Evolutionary conservation across 2,113 vertebrate species (phyloP), one percentile per base, ranked within the genome.

Genomic region (Perccottus glenii): DNA sequence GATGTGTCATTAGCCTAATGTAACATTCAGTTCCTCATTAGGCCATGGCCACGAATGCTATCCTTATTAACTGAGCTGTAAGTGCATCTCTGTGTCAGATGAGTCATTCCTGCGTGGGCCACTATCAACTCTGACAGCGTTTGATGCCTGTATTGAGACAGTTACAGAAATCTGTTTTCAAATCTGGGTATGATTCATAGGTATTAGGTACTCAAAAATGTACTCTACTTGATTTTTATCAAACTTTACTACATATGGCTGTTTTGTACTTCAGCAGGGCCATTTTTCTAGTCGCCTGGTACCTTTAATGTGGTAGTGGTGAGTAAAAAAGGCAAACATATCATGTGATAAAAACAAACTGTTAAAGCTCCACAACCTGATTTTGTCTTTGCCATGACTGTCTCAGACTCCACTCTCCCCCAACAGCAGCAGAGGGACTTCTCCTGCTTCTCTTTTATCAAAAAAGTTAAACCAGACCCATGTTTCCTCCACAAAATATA

Each of bases 1-100:
- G n/a, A 67, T 74, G 66, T 74, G 59, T 75, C 66, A 67, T 80
- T 74, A 80, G 61, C 56, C 47, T 69, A 64, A 86, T 67, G 52
- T 50, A 50, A 67, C 64, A 75, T 83, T 80, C 80, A 56, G 58
- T 57, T 58, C 32, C 61, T 81, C 79, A 77, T 86, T 71, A 78
- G 67, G 62, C 35, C 27, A 58, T 48, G 59, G 70, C 70, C 61
- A 73, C 15, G 1, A 68, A 68, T 68, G 53, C 78, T 74, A 61
- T 73, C 58, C 32, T 78, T 62, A 67, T 64, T 83, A 81, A 85
- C 63, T 68, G 62, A 70, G 42, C 64, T 81, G 67, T 66, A 80
- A 75, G 64, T 52, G 43, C 1, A 0, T 36, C 76, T 83, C 77
- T 50, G 53, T 9, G 48, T 53, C 57, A 36, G 62, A 73, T 75